phyloP scores from a whole-genome alignment of 1,140 invertebrate genomes.

The Meloidogyne floridensis region DNA sequence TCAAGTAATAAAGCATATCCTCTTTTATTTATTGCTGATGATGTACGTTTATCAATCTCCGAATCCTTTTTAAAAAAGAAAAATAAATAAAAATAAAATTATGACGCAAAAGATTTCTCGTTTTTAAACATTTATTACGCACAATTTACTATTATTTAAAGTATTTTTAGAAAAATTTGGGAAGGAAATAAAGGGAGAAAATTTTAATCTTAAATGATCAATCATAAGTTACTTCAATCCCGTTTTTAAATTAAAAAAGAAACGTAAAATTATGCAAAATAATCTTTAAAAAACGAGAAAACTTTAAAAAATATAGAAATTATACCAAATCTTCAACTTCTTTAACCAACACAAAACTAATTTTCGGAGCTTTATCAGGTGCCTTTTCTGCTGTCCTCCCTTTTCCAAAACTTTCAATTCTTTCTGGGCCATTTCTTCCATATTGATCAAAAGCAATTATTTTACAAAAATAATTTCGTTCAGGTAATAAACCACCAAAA shows the following conservation, averaged over 20 bases:
- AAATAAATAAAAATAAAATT: no score
- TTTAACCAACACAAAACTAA: constrained; percentile 20
- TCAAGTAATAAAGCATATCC: constrained; percentile 38
- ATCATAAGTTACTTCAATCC: no score
- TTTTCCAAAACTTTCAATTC: neutral
- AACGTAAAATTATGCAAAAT: no score
- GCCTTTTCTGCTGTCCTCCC: constrained; percentile 43
- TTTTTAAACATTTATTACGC: no score
- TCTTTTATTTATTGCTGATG: neutral
- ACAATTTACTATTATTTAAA: no score
- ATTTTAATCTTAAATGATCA: no score
- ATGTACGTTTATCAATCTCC: no score
- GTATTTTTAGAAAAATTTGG: no score
- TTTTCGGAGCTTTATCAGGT: constrained; percentile 34
- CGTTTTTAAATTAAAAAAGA: no score
- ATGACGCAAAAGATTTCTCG: no score
- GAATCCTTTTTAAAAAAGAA: no score
- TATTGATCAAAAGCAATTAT: constrained; percentile 50
- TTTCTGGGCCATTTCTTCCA: constrained; percentile 39
- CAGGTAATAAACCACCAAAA: constrained; percentile 31
- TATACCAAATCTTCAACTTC: constrained; percentile 15
- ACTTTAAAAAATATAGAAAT: neutral
- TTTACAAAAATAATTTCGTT: constrained; percentile 39
- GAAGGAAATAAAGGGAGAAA: no score
- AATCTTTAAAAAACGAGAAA: neutral